These are phyloP conservation scores for Argynnis bischoffii DNA, from an alignment of 2,888 invertebrate species.

Conservation along the genomic window DNA sequence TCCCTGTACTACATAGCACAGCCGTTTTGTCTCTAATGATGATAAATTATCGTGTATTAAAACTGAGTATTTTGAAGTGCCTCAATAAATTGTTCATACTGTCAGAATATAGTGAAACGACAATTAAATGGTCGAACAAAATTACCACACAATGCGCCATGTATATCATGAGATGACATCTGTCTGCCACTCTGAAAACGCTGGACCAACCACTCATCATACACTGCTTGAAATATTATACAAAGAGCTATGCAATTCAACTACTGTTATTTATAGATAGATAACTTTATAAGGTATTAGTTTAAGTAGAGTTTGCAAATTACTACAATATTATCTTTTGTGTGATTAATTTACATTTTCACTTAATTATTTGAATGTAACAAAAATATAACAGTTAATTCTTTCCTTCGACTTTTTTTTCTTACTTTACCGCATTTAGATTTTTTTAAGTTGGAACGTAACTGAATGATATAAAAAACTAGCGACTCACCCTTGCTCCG, in stretches of 20 bases:
- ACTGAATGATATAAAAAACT: no score
- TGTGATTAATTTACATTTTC: no score
- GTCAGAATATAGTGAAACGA: conserved; percentile 72
- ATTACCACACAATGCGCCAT: conserved; percentile 79
- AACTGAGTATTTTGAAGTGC: conserved; percentile 69
- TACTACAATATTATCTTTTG: no score
- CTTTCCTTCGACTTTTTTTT: no score
- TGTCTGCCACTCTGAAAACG: conserved; percentile 55
- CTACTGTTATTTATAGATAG: conserved; percentile 16
- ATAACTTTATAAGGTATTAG: not conserved
- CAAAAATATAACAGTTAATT: no score
- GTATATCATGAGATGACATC: conserved; percentile 77
- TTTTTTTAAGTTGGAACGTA: no score
- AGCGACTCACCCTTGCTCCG: no score
- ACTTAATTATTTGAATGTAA: no score
- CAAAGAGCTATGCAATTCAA: conserved; percentile 36
- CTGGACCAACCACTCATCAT: conserved; percentile 63
- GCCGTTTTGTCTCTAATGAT: conserved; percentile 56
- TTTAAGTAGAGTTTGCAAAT: not conserved
- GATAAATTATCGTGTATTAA: conserved; percentile 67
- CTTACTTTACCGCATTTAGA: no score
- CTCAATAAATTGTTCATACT: conserved; percentile 74
- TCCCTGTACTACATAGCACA: conserved; percentile 14
- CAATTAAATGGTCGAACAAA: conserved; percentile 73
- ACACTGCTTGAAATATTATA: conserved; percentile 51